phyloP scores from a whole-genome alignment of 2,888 invertebrate genomes.

The Dicyrtomina minuta region DNA sequence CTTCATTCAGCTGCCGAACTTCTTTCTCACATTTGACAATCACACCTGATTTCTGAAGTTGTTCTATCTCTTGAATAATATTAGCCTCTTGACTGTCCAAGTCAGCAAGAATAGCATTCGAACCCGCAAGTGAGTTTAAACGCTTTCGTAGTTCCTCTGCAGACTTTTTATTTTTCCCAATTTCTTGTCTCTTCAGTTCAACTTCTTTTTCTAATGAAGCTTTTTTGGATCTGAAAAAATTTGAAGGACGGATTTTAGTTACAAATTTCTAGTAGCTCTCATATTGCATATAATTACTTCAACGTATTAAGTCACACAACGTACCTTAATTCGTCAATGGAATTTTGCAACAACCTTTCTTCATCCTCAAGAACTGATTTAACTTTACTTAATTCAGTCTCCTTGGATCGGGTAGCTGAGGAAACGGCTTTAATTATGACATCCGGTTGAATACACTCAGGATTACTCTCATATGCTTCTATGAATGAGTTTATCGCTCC shows the following conservation, averaged over 20 bases:
- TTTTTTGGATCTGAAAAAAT: constrained; percentile 59
- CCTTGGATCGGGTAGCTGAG: constrained; percentile 40
- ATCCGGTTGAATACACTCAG: constrained; percentile 35
- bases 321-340: constrained; percentile 59
- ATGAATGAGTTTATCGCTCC: constrained; percentile 54
- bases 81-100: constrained; percentile 82
- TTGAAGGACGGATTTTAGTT: too few species aligned
- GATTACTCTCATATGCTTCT: constrained; percentile 36
- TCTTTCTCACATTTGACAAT: constrained; percentile 62
- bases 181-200: constrained; percentile 63
- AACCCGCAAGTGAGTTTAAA: constrained; percentile 58
- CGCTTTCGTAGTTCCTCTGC: constrained; percentile 62
- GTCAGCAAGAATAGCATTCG: constrained; percentile 39
- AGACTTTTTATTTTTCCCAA: constrained; percentile 63
- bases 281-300: neutral
- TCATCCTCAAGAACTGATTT: constrained; percentile 57
- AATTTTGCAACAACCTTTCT: constrained; percentile 62
- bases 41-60: constrained; percentile 42
- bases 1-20: constrained; percentile 69
- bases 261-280: too few species aligned
- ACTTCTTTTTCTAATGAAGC: constrained; percentile 69
- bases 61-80: constrained; percentile 33
- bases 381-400: constrained; percentile 35
- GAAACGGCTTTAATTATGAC: constrained; percentile 37
- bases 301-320: neutral